Percentiles rank a stretch among this genome's conserved stretches.
phyloP scores from a whole-genome alignment of 2,797 vertebrate genomes.

The Falco columbarius region DNA sequence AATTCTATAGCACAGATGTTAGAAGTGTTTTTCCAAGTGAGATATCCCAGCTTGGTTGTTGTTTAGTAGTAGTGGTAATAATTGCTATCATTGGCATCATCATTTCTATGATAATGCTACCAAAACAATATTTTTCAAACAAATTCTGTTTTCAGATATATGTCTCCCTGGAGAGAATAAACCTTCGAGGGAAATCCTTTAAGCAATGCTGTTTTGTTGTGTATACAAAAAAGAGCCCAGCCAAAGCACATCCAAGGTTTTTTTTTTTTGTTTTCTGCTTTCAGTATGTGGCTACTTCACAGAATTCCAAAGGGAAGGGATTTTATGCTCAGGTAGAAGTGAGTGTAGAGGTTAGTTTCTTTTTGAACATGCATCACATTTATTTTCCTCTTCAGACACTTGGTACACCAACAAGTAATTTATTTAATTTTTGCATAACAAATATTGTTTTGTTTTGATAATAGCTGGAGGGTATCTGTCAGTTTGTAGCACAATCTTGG shows the following conservation, averaged over 20 bases:
- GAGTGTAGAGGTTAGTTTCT: neutral
- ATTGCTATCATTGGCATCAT: neutral
- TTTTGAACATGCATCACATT: neutral
- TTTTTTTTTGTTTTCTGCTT: neutral
- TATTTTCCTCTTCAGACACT: neutral
- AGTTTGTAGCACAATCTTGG: neutral
- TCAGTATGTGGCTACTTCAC: neutral
- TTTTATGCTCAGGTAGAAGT: neutral
- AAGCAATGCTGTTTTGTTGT: neutral
- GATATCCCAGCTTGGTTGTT: neutral
- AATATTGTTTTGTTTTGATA: neutral
- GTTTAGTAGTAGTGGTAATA: neutral
- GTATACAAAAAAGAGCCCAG: neutral
- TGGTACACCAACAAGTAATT: neutral
- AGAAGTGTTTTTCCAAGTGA: neutral
- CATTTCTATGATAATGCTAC: neutral
- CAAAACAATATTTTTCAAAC: neutral
- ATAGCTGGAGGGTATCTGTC: constrained; percentile 8
- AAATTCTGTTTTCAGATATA: neutral
- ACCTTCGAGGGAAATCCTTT: neutral
- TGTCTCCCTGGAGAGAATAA: neutral
- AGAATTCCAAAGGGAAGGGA: neutral
- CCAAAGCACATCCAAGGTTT: neutral
- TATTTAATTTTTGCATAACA: neutral
- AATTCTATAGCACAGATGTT: neutral